A percentile compares a stretch with the other conserved stretches of the same genome.
These are phyloP conservation scores for Ormyrus thymus DNA, from an alignment of 2,888 invertebrate genomes.

Conservation along the genomic window DNA sequence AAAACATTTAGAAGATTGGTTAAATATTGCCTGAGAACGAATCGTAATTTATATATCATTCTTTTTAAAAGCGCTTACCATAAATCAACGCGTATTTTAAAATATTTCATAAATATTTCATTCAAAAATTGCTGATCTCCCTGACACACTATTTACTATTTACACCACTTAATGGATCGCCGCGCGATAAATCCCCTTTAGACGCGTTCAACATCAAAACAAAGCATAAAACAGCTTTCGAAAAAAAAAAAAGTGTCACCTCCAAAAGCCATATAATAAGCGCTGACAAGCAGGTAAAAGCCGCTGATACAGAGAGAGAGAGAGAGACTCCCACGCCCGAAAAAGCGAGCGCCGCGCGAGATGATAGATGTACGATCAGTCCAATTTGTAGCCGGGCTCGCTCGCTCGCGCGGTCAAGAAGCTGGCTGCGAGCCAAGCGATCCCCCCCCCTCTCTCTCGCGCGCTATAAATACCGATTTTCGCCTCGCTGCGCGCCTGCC, in stretches of 20 bases:
- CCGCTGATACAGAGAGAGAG: neutral
- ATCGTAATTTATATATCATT: too few species aligned
- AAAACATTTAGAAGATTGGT: too few species aligned
- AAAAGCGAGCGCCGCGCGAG: neutral
- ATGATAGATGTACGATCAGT: constrained; percentile 48
- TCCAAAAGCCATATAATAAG: neutral
- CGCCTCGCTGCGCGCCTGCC: constrained; percentile 48
- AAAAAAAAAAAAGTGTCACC: neutral
- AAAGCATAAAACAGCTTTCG: too few species aligned
- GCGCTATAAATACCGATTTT: constrained; percentile 56
- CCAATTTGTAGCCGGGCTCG: constrained; percentile 40
- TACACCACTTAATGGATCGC: too few species aligned
- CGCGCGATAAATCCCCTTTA: too few species aligned
- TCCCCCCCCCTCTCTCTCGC: constrained; percentile 26
- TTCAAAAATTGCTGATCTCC: too few species aligned
- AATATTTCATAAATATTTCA: too few species aligned
- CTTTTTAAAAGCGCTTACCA: too few species aligned
- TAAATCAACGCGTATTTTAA: too few species aligned
- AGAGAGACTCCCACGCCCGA: neutral
- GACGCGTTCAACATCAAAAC: too few species aligned
- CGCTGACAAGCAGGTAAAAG: constrained; percentile 5
- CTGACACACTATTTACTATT: too few species aligned
- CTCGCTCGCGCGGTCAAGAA: neutral
- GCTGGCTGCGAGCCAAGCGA: neutral
- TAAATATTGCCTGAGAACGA: too few species aligned